Evolutionary conservation across 2,888 invertebrate genomes (phyloP).

Genomic region (Rhyacophila evoluta): DNA sequence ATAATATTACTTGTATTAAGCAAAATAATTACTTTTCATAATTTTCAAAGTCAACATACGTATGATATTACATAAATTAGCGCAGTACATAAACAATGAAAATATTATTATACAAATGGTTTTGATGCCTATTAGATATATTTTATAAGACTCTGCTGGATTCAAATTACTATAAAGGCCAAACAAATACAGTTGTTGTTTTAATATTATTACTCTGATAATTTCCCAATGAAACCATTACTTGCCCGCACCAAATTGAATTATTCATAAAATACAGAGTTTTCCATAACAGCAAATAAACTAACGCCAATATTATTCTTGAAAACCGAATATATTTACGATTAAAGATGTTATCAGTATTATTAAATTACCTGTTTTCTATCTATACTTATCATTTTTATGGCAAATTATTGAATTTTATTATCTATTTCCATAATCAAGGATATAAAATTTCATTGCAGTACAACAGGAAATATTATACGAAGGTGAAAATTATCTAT

Average conservation of each 20-base stretch:
- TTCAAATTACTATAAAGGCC: slow-evolving; percentile 8
- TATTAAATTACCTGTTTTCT: background rate
- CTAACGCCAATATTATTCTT: background rate
- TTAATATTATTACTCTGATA: background rate
- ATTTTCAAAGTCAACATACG: no score
- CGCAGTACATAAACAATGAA: background rate
- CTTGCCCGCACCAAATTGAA: background rate
- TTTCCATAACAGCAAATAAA: background rate
- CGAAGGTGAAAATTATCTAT: no score
- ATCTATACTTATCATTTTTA: no score
- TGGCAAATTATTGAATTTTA: no score
- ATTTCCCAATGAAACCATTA: background rate
- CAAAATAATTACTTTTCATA: no score
- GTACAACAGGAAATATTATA: no score
- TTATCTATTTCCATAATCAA: no score
- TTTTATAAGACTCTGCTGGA: background rate
- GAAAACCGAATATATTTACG: background rate
- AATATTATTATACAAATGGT: background rate
- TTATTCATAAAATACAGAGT: background rate
- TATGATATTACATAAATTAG: no score
- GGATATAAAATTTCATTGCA: no score
- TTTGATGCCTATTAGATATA: background rate
- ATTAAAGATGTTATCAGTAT: background rate
- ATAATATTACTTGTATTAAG: no score
- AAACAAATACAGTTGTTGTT: background rate